Evolutionary conservation across 2,797 vertebrate genomes (phyloP).

Genomic region (Enteromius treurensis): DNA sequence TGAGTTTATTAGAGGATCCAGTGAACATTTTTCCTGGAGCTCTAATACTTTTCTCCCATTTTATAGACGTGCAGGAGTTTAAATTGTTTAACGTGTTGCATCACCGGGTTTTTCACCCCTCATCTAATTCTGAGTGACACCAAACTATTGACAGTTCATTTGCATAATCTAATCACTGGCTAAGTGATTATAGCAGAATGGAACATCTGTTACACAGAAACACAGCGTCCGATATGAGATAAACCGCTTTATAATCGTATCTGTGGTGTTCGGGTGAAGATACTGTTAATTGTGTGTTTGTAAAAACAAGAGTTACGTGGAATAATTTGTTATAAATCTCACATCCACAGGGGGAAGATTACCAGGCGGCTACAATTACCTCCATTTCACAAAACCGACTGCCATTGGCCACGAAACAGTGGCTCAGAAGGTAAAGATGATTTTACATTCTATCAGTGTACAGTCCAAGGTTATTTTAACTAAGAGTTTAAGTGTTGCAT

Average conservation of each 20-base stretch:
- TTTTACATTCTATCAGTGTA: background rate
- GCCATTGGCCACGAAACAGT: conserved; percentile 55
- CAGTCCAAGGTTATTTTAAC: background rate
- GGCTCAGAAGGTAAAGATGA: conserved; percentile 68
- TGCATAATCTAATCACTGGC: conserved; percentile 46
- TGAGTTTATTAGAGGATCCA: background rate
- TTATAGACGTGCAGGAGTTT: background rate
- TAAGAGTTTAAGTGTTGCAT: background rate
- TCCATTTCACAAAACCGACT: conserved; percentile 83
- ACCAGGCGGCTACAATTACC: conserved; percentile 86
- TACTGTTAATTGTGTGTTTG: conserved; percentile 12
- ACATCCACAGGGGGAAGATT: conserved; percentile 81
- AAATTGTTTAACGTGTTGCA: background rate
- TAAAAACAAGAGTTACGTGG: conserved; percentile 16
- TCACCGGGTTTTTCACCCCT: background rate
- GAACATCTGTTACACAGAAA: conserved; percentile 43
- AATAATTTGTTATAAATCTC: conserved; percentile 7
- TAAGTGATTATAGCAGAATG: conserved; percentile 40
- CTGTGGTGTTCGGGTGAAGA: background rate
- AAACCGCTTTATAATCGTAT: conserved; percentile 34
- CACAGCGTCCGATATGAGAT: conserved; percentile 12
- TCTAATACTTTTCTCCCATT: background rate
- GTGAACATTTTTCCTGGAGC: background rate
- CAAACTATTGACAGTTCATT: conserved; percentile 40
- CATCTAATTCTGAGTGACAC: conserved; percentile 29